Percentiles rank a stretch among this genome's conserved stretches.
These are phyloP conservation scores for Bactericera cockerelli DNA, from an alignment of 1,140 invertebrate genomes.

Conservation along the genomic window DNA sequence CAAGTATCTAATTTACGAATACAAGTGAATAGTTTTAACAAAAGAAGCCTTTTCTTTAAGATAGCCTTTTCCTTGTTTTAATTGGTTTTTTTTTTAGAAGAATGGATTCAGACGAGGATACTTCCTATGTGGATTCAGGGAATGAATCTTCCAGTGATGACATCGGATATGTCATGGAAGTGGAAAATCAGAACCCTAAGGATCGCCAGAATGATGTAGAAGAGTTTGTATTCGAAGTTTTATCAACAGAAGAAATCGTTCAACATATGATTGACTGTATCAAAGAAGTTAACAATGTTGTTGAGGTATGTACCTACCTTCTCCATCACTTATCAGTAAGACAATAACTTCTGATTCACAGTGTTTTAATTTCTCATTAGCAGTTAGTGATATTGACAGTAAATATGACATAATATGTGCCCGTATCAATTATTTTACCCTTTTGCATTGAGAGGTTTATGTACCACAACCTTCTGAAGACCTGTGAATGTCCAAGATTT, in stretches of 20 bases:
- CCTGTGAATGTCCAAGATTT: too few species aligned
- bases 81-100: constrained; percentile 22
- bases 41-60: too few species aligned
- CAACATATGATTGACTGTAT: constrained; percentile 95
- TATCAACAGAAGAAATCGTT: constrained; percentile 90
- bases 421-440: too few species aligned
- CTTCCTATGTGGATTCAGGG: constrained; percentile 65
- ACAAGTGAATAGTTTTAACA: too few species aligned
- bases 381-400: too few species aligned
- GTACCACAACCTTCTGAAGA: too few species aligned
- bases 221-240: constrained; percentile 85
- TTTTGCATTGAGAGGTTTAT: too few species aligned
- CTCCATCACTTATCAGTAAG: constrained; percentile 20
- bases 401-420: too few species aligned
- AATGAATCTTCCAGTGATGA: constrained; percentile 84
- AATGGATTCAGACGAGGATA: constrained; percentile 87
- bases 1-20: too few species aligned
- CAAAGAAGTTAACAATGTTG: constrained; percentile 81
- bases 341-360: too few species aligned
- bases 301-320: constrained; percentile 54
- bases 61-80: too few species aligned
- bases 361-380: too few species aligned
- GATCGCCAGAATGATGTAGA: constrained; percentile 66
- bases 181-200: constrained; percentile 56
- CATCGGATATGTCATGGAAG: constrained; percentile 82